phyloP scores from a whole-genome alignment of 2,113 vertebrate genomes.

The Alouatta palliata region DNA sequence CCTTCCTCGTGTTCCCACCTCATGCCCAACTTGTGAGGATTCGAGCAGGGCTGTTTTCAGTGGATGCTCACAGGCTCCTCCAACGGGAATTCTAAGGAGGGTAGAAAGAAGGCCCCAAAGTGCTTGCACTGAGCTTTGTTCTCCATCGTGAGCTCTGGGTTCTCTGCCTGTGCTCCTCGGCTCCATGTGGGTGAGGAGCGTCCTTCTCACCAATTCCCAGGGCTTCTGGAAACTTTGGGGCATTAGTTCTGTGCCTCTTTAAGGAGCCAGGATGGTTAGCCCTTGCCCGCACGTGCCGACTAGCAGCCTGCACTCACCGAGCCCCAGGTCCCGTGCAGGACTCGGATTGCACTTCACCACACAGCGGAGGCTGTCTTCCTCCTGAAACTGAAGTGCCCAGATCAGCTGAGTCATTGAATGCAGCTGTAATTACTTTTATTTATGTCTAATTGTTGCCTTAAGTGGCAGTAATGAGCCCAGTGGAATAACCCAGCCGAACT shows the following conservation, averaged over 20 bases:
- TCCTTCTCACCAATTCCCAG: background rate
- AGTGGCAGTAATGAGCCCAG: constrained; percentile 64
- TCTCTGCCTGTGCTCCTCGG: background rate
- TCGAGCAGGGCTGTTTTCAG: background rate
- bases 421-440: constrained; percentile 74
- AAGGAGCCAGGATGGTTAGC: background rate
- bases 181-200: background rate
- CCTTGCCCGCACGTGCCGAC: background rate
- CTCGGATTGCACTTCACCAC: constrained; percentile 33
- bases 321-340: background rate
- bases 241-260: background rate
- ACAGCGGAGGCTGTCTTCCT: constrained; percentile 45
- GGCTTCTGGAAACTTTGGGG: background rate
- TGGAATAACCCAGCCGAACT: constrained; percentile 58
- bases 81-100: background rate
- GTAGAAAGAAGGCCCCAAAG: background rate
- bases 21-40: background rate
- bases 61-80: background rate
- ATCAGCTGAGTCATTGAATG: constrained; percentile 73
- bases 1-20: background rate
- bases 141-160: background rate
- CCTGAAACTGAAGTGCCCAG: constrained; percentile 46
- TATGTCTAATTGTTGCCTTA: constrained; percentile 70
- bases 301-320: background rate
- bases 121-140: background rate